Evolutionary conservation across 30 jellyfish, hydroid and myxozoan species (phyloP).

Genomic region (Catostylus mosaicus): DNA sequence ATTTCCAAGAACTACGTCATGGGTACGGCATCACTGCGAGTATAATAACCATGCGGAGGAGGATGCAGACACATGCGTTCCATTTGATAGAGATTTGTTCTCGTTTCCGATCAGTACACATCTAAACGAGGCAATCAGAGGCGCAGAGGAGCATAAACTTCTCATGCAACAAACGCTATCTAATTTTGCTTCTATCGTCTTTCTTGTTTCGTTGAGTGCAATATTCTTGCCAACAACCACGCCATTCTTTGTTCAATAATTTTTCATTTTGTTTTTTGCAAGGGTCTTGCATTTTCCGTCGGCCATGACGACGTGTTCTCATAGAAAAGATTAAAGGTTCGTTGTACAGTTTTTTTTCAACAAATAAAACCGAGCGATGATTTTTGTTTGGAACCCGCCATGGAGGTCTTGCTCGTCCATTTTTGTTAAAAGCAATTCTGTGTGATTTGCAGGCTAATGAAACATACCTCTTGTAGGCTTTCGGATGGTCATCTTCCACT

Average conservation of each 20-base stretch:
- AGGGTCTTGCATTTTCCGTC: slow-evolving; percentile 15
- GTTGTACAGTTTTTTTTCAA: slow-evolving; percentile 49
- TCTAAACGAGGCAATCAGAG: no score
- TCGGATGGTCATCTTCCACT: slow-evolving; percentile 77
- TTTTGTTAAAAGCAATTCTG: slow-evolving; percentile 72
- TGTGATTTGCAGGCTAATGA: slow-evolving; percentile 51
- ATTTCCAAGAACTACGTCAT: no score
- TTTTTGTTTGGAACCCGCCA: slow-evolving; percentile 56
- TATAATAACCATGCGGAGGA: no score
- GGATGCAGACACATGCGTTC: no score
- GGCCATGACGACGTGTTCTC: slow-evolving; percentile 71
- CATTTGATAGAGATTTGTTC: no score
- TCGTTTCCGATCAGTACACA: no score
- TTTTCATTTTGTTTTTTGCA: slow-evolving; percentile 25
- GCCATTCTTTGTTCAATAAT: slow-evolving; percentile 32
- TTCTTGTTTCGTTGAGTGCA: slow-evolving; percentile 19
- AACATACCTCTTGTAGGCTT: slow-evolving; percentile 73
- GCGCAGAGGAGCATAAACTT: no score
- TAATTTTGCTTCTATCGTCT: neutral
- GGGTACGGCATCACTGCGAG: no score
- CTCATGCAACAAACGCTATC: neutral
- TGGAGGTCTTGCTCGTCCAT: slow-evolving; percentile 78
- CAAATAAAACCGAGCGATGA: slow-evolving; percentile 75
- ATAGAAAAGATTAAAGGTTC: slow-evolving; percentile 18
- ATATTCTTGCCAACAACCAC: slow-evolving; percentile 23